Evolutionary conservation across 2,797 vertebrate genomes (phyloP), one percentile per base, ranked within the genome.

Genomic region (Tachyglossus aculeatus): DNA sequence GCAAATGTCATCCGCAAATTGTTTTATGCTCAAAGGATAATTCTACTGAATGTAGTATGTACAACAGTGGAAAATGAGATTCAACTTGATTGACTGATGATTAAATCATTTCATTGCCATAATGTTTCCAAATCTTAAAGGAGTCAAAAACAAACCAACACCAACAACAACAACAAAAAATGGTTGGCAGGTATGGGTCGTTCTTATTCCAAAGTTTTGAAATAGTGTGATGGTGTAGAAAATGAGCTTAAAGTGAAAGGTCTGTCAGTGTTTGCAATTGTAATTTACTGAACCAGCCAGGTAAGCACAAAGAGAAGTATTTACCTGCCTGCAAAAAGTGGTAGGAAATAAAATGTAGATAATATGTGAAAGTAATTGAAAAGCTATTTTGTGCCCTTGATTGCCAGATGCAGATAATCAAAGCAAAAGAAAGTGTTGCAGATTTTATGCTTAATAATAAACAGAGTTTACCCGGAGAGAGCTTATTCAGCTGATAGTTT

Each of bases 51-150:
- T n/a, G n/a, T n/a, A n/a, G n/a, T n/a, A n/a, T n/a, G n/a, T n/a
- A n/a, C n/a, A n/a, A n/a, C n/a, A n/a, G n/a, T n/a, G n/a, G n/a
- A n/a, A n/a, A n/a, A n/a, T n/a, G n/a, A n/a, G n/a, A n/a, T n/a
- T n/a, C n/a, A n/a, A n/a, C n/a, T n/a, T n/a, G n/a, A n/a, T n/a
- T n/a, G n/a, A n/a, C n/a, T n/a, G n/a, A n/a, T n/a, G n/a, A n/a
- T n/a, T n/a, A n/a, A n/a, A 19, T 40, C 72, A 14, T 53, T 44
- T 1, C 13, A 54, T 11, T 33, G 1, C 18, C 61, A 9, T 13
- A 68, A 56, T 1, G 57, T 47, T 65, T 40, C 37, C 4, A 54
- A 77, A 80, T 25, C 18, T 19, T 47, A 67, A 71, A 65, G 6
- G 13, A 25, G 31, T 58, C 8, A n/a, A 5, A 36, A 18, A n/a